These are phyloP conservation scores for Acronicta alni DNA, from an alignment of 2,888 invertebrate species.

Conservation along the genomic window DNA sequence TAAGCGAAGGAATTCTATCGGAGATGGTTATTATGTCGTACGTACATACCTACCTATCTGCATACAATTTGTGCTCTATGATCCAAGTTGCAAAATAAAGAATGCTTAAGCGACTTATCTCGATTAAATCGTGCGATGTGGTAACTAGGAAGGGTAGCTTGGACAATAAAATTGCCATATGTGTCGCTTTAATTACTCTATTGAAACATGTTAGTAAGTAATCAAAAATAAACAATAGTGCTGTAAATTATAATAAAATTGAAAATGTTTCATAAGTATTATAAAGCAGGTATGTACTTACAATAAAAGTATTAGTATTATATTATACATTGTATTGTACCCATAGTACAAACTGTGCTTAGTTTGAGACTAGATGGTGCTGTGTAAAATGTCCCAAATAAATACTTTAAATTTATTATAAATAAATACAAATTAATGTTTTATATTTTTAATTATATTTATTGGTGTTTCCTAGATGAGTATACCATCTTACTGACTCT, in stretches of 20 bases:
- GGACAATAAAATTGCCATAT: conserved; percentile 82
- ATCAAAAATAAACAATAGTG: conserved; percentile 46
- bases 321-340: no score
- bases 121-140: conserved; percentile 80
- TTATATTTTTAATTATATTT: no score
- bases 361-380: no score
- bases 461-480: no score
- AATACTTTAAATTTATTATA: no score
- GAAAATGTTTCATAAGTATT: no score
- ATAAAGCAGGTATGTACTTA: no score
- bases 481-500: no score
- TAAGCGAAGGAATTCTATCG: neutral
- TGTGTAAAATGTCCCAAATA: no score
- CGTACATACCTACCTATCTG: conserved; percentile 2
- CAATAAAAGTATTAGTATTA: no score
- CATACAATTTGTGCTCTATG: conserved; percentile 65
- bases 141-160: conserved; percentile 80
- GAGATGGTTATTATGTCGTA: neutral
- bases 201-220: conserved; percentile 55
- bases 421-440: no score
- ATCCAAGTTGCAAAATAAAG: conserved; percentile 78
- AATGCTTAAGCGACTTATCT: conserved; percentile 80
- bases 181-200: conserved; percentile 70
- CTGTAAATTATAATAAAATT: conserved; percentile 13
- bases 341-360: no score